Evolutionary conservation across 2,888 invertebrate species (phyloP).

Genomic region (Parelbella ahira): DNA sequence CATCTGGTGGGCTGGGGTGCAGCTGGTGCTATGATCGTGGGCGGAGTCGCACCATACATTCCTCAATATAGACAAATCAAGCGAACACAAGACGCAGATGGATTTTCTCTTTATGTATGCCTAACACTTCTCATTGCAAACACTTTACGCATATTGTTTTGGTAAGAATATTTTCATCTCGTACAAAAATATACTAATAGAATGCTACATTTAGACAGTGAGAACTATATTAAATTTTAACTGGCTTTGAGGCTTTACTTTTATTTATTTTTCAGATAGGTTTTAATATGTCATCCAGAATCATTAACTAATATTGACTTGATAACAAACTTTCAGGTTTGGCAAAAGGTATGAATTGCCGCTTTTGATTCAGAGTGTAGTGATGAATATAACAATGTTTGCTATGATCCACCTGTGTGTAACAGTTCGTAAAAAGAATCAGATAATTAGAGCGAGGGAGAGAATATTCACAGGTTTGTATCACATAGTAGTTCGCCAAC

Average conservation of each 20-base stretch:
- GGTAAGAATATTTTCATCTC: constrained; percentile 83
- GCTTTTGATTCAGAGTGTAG: constrained; percentile 95
- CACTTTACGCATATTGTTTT: constrained; percentile 97
- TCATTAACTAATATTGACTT: constrained; percentile 1
- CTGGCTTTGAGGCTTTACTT: no score
- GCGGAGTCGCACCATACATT: constrained; percentile 97
- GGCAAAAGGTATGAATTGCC: constrained; percentile 98
- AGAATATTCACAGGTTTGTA: constrained; percentile 90
- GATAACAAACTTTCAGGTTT: constrained; percentile 87
- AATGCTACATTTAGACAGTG: neutral
- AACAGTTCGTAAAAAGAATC: constrained; percentile 89
- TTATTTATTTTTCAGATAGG: no score
- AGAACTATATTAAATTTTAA: no score
- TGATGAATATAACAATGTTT: constrained; percentile 98
- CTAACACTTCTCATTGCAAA: constrained; percentile 97
- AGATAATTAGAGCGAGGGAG: constrained; percentile 87
- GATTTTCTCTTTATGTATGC: constrained; percentile 98
- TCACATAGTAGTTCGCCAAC: constrained; percentile 11
- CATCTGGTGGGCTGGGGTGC: constrained; percentile 89
- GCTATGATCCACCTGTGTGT: constrained; percentile 97
- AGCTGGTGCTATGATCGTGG: constrained; percentile 95
- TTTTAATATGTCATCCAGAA: no score
- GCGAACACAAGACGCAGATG: constrained; percentile 94
- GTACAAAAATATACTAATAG: neutral
- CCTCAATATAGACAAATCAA: constrained; percentile 97